These are phyloP conservation scores for Sturnus vulgaris DNA, from an alignment of 2,113 vertebrate species.

Conservation along the genomic window DNA sequence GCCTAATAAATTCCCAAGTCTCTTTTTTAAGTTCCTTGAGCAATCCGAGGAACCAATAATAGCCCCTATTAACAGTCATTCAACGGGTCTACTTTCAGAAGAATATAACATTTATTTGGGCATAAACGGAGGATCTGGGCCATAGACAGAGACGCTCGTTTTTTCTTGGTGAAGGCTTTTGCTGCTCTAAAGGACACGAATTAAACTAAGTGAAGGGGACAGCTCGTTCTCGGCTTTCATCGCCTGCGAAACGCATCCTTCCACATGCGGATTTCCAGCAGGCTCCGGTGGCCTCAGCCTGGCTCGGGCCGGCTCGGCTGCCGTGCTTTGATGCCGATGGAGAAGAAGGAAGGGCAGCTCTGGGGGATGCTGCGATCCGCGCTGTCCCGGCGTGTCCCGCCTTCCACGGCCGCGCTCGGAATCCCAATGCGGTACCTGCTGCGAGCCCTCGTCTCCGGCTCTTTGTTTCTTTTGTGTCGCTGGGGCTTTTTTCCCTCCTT, in stretches of 20 bases:
- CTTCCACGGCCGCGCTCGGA: background rate
- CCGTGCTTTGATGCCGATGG: background rate
- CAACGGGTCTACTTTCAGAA: background rate
- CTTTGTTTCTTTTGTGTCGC: background rate
- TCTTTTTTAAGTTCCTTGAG: background rate
- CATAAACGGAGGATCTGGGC: background rate
- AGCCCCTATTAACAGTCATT: background rate
- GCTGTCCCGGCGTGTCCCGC: background rate
- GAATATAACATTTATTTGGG: background rate
- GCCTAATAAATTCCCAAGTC: background rate
- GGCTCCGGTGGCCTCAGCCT: background rate
- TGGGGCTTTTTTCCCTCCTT: background rate
- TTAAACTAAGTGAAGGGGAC: background rate
- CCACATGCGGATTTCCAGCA: background rate
- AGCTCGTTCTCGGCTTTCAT: background rate
- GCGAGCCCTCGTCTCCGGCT: background rate
- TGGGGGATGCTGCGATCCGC: too few relatives aligned
- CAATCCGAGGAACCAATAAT: background rate
- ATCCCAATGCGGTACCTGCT: background rate
- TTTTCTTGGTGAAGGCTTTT: background rate
- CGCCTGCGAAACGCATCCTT: background rate
- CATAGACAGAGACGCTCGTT: background rate
- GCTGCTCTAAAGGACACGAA: background rate
- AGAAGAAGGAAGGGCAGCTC: background rate
- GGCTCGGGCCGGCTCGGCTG: background rate